Evolutionary conservation across 2,113 vertebrate species (phyloP).

Genomic region (Panthera uncia): DNA sequence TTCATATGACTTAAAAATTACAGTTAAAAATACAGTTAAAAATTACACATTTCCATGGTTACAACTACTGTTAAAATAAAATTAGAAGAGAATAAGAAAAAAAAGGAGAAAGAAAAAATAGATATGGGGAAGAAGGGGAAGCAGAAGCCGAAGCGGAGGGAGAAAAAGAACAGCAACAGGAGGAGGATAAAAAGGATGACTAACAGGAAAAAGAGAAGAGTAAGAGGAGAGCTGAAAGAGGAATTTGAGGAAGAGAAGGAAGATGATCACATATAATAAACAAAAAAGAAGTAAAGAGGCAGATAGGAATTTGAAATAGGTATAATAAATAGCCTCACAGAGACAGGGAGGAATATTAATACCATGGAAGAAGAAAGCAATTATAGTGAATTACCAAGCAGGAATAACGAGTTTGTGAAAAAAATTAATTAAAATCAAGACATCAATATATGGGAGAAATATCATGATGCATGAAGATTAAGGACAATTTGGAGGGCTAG

Average conservation of each 20-base stretch:
- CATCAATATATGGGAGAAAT: not conserved
- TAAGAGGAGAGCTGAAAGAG: not conserved
- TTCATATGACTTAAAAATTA: not conserved
- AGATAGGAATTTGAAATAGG: not conserved
- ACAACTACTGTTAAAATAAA: not conserved
- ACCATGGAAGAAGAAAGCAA: not conserved
- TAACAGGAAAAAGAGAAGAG: not conserved
- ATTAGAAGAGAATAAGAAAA: not conserved
- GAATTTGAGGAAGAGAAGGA: not conserved
- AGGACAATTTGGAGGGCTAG: not conserved
- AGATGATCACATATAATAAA: not conserved
- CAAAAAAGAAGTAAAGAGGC: not conserved
- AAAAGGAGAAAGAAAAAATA: not conserved
- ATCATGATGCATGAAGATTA: not conserved
- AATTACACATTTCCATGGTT: not conserved
- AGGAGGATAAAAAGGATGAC: not conserved
- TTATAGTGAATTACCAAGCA: not conserved
- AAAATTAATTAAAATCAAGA: not conserved
- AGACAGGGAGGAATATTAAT: not conserved
- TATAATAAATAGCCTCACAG: not conserved
- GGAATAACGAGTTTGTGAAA: not conserved
- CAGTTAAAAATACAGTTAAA: not conserved
- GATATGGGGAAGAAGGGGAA: not conserved
- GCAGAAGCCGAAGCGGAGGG: fast-evolving
- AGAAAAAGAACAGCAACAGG: no score